Evolutionary conservation across 1,140 invertebrate species (phyloP), one percentile per base, ranked within the genome.

Genomic region (Harpegnathos saltator): DNA sequence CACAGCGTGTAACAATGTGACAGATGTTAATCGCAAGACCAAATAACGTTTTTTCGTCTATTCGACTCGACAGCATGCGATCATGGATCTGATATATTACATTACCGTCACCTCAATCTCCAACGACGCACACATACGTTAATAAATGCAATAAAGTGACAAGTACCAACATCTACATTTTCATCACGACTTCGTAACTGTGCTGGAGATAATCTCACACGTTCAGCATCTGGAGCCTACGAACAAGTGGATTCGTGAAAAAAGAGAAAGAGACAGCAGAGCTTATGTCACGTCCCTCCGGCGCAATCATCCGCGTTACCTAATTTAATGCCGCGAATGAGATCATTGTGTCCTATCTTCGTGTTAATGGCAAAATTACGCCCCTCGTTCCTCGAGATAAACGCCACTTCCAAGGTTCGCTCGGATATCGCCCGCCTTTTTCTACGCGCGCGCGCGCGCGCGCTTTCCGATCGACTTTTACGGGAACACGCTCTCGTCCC

Each of bases 321-420:
- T 86, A 80, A 88, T 86, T 89, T 84, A 81, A 38, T 63, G 19
- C 62, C 71, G 29, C 69, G 82, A 85, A 84, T 65, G 52, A 88
- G 85, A 87, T 84, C 75, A 82, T 88, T 85, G 69, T 38, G 12
- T 59, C 5, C 69, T 59, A 83, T 78, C 80, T 84, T 77, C 69
- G 63, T 52, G 62, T 50, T 89, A 87, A 90, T 89, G 77, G 62
- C 33, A 87, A 89, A 90, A 89, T 90, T 89, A 89, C 87, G 48
- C 78, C 72, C 74, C 56, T 86, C 62, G 69, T 56, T 81, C 56
- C 38, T 56, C 58, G 26, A 73, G 85, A 85, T 82, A 87, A 87
- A 78, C 61, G 69, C 50, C 68, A 59, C 14, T 77, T 58, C 80
- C 73, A 68, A 85, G 81, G 84, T 82, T 52, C 62, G 50, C 26